These are phyloP conservation scores for Aproaerema taeniolella DNA, from an alignment of 2,888 invertebrate species.

Conservation along the genomic window DNA sequence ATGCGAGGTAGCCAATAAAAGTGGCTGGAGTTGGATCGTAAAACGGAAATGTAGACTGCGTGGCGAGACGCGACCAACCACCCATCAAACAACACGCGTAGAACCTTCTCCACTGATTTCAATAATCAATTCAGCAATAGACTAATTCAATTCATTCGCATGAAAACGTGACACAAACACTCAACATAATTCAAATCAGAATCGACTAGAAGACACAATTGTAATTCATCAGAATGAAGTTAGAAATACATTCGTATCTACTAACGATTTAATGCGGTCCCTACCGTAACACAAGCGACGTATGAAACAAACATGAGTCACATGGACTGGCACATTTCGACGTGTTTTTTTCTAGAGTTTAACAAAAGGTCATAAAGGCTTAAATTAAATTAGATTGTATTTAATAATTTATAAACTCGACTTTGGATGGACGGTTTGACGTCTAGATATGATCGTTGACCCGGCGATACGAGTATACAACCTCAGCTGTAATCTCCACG, in stretches of 20 bases:
- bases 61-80: slow-evolving; percentile 55
- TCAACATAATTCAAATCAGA: slow-evolving; percentile 32
- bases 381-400: slow-evolving; percentile 74
- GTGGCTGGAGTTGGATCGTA: slow-evolving; percentile 69
- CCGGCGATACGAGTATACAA: slow-evolving; percentile 58
- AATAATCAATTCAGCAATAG: not conserved
- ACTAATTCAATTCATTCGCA: not conserved
- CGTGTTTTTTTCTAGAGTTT: slow-evolving; percentile 46
- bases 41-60: slow-evolving; percentile 72
- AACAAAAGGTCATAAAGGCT: slow-evolving; percentile 68
- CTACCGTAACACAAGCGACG: slow-evolving; percentile 46
- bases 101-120: slow-evolving; percentile 1
- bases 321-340: slow-evolving; percentile 30
- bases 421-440: slow-evolving; percentile 70
- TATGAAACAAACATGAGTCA: slow-evolving; percentile 57
- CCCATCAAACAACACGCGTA: slow-evolving; percentile 19
- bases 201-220: slow-evolving; percentile 36
- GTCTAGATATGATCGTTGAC: slow-evolving; percentile 72
- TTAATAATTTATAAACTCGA: slow-evolving; percentile 71
- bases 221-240: slow-evolving; percentile 32
- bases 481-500: slow-evolving; percentile 65
- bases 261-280: slow-evolving; percentile 36
- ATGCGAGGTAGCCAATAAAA: slow-evolving; percentile 75
- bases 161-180: slow-evolving; percentile 13
- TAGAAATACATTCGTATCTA: slow-evolving; percentile 3